Conservation (phyloP, 2,113 vertebrate species). For the Formicarius rufipectus region DNA sequence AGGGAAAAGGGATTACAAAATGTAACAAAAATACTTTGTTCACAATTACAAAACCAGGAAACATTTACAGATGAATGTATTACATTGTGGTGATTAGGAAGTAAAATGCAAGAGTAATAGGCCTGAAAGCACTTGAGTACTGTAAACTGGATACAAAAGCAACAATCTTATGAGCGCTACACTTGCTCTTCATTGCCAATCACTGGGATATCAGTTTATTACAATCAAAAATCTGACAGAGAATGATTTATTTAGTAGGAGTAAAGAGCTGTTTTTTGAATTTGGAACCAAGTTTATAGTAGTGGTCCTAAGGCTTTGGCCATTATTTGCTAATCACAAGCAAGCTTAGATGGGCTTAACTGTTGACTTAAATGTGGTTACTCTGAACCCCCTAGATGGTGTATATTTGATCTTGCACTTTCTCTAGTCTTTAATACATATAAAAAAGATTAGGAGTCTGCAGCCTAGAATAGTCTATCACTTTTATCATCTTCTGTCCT, state of each 20-base stretch:
- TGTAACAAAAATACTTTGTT: not conserved
- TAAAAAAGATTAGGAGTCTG: not conserved
- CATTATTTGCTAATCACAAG: not conserved
- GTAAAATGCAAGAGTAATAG: not conserved
- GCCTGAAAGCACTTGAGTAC: not conserved
- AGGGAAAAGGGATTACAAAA: not conserved
- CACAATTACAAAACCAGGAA: not conserved
- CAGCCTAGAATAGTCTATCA: not conserved
- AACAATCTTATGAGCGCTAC: not conserved
- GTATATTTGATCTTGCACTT: not conserved
- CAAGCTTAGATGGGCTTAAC: not conserved
- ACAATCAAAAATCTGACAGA: not conserved
- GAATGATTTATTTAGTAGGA: not conserved
- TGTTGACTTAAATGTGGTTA: not conserved
- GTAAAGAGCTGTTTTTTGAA: not conserved
- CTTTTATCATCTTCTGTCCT: not conserved
- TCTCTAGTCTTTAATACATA: not conserved
- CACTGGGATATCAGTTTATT: not conserved
- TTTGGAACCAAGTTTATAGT: not conserved
- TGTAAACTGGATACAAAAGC: not conserved
- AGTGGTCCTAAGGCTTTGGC: fast-evolving
- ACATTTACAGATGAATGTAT: not conserved
- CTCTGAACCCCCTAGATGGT: not conserved
- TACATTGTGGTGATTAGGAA: not conserved
- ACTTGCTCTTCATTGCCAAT: not conserved